A percentile compares a stretch with the other conserved stretches of the same genome.
These are phyloP conservation scores for Cydia amplana DNA, from an alignment of 1,140 invertebrate species.

Conservation along the genomic window DNA sequence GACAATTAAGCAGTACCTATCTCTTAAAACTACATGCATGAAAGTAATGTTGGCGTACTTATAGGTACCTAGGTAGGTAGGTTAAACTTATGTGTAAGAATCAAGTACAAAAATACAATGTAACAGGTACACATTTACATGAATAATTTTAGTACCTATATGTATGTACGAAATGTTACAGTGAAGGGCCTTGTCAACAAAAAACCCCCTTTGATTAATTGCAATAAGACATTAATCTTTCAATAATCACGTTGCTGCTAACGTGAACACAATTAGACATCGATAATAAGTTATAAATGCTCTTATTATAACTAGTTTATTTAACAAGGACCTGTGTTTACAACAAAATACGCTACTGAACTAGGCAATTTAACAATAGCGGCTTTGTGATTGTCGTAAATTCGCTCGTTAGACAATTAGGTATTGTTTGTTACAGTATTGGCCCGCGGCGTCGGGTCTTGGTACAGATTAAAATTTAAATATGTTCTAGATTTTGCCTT, in stretches of 20 bases:
- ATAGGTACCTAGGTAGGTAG: too few species aligned
- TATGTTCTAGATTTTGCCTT: conserved; percentile 12
- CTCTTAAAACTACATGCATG: not conserved
- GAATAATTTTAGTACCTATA: too few species aligned
- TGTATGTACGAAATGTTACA: too few species aligned
- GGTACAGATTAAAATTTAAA: conserved; percentile 22
- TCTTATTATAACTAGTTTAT: not conserved
- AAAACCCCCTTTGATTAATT: not conserved
- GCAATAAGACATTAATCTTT: not conserved
- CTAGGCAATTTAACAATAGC: conserved; percentile 7
- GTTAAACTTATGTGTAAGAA: not conserved
- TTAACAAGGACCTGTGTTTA: not conserved
- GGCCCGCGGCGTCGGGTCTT: conserved; percentile 7
- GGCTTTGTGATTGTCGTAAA: conserved; percentile 25
- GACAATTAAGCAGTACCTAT: too few species aligned
- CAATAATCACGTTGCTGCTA: not conserved
- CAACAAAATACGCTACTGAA: conserved; percentile 22
- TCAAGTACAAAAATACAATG: not conserved
- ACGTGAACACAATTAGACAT: not conserved
- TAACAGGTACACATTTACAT: too few species aligned
- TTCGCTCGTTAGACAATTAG: conserved; percentile 30
- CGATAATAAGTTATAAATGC: conserved; percentile 3
- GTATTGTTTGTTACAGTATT: conserved; percentile 26
- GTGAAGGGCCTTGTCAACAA: not conserved
- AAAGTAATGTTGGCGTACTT: too few species aligned